Percentiles rank a stretch among this genome's conserved stretches.
Evolutionary conservation across 2,888 invertebrate species (phyloP).

Genomic region (Lingula anatina): DNA sequence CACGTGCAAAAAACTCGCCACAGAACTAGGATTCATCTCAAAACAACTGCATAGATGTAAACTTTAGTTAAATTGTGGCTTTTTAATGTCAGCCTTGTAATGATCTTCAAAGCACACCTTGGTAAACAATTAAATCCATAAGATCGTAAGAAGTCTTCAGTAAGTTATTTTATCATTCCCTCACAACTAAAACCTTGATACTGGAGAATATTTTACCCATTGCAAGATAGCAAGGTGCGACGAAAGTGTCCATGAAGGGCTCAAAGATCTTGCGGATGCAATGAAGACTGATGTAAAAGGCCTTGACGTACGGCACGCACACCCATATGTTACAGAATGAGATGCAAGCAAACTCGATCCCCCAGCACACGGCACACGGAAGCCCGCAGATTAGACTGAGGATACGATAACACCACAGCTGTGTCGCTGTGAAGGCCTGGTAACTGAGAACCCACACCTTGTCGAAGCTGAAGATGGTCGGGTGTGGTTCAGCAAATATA

Average conservation of each 20-base stretch:
- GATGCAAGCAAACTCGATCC: conserved; percentile 45
- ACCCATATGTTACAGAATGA: conserved; percentile 57
- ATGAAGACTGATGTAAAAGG: conserved; percentile 13
- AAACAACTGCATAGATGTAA: too few species aligned
- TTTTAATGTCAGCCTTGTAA: too few species aligned
- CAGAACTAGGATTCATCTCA: too few species aligned
- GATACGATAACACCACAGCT: conserved; percentile 65
- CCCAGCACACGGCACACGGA: conserved; percentile 63
- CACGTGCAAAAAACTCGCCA: too few species aligned
- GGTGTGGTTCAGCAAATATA: conserved; percentile 29
- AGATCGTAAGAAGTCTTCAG: too few species aligned
- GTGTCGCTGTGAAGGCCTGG: conserved; percentile 57
- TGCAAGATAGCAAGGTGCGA: conserved; percentile 19
- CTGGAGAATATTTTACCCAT: conserved; percentile 14
- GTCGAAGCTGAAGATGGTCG: conserved; percentile 52
- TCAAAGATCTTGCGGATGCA: conserved; percentile 12
- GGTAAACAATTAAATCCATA: too few species aligned
- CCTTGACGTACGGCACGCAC: conserved; percentile 14
- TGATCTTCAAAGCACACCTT: too few species aligned
- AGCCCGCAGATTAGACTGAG: conserved; percentile 65
- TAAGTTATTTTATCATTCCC: too few species aligned
- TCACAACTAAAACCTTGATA: too few species aligned
- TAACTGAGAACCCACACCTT: conserved; percentile 60
- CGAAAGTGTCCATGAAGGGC: conserved; percentile 13
- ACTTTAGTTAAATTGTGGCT: too few species aligned